A percentile compares a stretch with the other conserved stretches of the same genome.
Conservation (phyloP, 2,113 vertebrate genomes). For the Datnioides undecimradiatus region DNA sequence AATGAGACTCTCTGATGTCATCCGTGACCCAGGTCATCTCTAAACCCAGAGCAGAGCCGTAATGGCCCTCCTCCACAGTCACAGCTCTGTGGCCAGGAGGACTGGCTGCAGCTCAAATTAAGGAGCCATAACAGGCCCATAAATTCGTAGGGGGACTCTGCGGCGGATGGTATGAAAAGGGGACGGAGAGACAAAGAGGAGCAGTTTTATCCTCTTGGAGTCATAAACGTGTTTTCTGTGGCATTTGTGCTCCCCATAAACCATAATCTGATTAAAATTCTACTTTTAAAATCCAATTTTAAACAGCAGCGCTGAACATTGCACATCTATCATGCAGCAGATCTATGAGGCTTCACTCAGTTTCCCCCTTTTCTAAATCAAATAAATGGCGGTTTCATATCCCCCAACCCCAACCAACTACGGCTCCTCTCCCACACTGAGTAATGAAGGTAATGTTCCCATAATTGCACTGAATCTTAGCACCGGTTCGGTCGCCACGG, state of each 20-base stretch:
- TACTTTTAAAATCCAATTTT: constrained; percentile 10
- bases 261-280: constrained; percentile 35
- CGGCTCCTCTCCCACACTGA: constrained; percentile 32
- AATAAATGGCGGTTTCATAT: constrained; percentile 37
- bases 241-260: constrained; percentile 17
- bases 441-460: constrained; percentile 49
- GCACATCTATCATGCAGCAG: constrained; percentile 16
- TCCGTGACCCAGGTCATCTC: constrained; percentile 61
- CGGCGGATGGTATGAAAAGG: constrained; percentile 39
- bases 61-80: constrained; percentile 57
- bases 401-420: constrained; percentile 24
- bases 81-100: constrained; percentile 40
- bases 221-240: constrained; percentile 37
- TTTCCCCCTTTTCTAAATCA: constrained; percentile 13
- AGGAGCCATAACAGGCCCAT: constrained; percentile 60
- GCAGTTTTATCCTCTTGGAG: constrained; percentile 33
- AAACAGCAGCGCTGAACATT: background rate
- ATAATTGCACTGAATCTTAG: constrained; percentile 48
- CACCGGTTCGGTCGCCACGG: constrained; percentile 47
- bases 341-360: constrained; percentile 16
- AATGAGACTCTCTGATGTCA: constrained; percentile 66
- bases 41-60: constrained; percentile 36
- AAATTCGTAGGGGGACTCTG: constrained; percentile 48
- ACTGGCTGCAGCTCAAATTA: constrained; percentile 60
- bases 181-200: constrained; percentile 23